A percentile compares a stretch with the other conserved stretches of the same genome.
Conservation (phyloP, 1,140 invertebrate genomes). For the Melanaphis sacchari region DNA sequence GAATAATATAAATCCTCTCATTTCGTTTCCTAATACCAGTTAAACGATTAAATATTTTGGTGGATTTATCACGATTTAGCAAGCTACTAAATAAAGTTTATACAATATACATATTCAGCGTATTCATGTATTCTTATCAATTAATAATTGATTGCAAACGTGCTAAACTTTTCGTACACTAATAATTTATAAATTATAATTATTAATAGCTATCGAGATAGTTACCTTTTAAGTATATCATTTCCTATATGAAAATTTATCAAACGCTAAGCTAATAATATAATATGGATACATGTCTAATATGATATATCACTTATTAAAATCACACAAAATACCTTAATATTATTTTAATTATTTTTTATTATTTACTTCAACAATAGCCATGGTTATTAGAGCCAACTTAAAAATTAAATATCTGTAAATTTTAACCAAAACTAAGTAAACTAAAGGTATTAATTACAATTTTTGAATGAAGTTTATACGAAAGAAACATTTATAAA, state of each 20-base stretch:
- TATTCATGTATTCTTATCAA: background rate
- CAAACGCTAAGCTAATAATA: background rate
- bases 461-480: too few species aligned
- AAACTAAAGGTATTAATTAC: too few species aligned
- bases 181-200: slow-evolving; percentile 3
- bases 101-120: background rate
- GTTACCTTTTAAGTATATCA: background rate
- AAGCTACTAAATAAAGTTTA: background rate
- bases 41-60: background rate
- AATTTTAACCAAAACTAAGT: background rate
- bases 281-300: background rate
- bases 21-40: slow-evolving; percentile 11
- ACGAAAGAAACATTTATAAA: background rate
- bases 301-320: background rate
- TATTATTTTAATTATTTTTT: too few species aligned
- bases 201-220: background rate
- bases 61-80: background rate
- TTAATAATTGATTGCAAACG: slow-evolving; percentile 1
- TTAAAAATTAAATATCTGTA: background rate
- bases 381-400: background rate
- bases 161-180: background rate
- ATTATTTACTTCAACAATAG: background rate
- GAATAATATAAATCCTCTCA: background rate
- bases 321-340: background rate
- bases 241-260: background rate